Evolutionary conservation across 2,797 vertebrate species (phyloP), one percentile per base, ranked within the genome.

Genomic region (Oreonectes daqikongensis): DNA sequence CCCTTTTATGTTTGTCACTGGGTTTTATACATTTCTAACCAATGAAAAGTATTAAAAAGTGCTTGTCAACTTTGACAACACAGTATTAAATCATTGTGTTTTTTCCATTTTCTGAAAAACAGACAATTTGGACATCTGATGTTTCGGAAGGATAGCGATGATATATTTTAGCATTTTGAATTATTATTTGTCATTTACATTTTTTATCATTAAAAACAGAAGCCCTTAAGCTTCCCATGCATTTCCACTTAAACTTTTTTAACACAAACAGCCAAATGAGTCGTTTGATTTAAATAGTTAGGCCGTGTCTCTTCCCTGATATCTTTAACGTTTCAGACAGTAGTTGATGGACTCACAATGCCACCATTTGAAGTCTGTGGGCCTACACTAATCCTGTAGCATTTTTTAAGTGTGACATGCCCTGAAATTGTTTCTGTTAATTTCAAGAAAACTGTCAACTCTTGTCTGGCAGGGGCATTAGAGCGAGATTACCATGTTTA

Each of bases 401-500:
- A 7, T 65, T 65, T n/a, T 53, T 35, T 28, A 28, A 67, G 4
- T 67, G 38, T 48, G 4, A 69, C 17, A 18, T 60, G 24, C 42
- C 28, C 52, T 26, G 30, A 30, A 69, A 60, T 59, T n/a, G 74
- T 68, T 75, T 68, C 28, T 10, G 53, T 60, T 76, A 8, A 76
- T 68, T 76, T 68, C 53, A 59, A 59, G 40, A 68, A 64, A 35
- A 46, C 38, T 59, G 64, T 67, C 40, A 50, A 48, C 48, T 38
- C 4, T 55, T 0, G 1, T 1, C 38, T 66, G 32, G 28, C 74
- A 1, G 15, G 74, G 28, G 73, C 24, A 76, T 69, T 60, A 60
- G 20, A 60, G 65, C n/a, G 30, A 75, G 64, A 75, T 68, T 68
- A 60, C n/a, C 4, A 50, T 68, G 53, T 68, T 38, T 76, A 68